A percentile compares a stretch with the other conserved stretches of the same genome.
phyloP scores from a whole-genome alignment of 2,888 invertebrate genomes.

The Cryptocephalus primarius region DNA sequence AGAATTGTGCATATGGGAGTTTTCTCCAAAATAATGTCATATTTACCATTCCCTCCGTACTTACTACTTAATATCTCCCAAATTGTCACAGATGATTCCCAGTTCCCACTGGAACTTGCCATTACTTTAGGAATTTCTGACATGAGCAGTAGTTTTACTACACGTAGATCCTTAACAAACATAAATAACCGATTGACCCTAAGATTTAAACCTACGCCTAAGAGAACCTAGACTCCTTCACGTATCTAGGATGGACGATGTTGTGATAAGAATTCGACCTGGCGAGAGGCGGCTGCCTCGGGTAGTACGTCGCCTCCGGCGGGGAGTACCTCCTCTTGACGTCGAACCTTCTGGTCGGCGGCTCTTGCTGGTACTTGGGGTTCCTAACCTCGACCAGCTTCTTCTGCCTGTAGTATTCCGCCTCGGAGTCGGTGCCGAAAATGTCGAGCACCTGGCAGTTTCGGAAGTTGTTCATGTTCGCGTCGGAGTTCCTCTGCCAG shows the following conservation, averaged over 20 bases:
- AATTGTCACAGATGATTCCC: too few relatives aligned
- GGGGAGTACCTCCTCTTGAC: slow-evolving; percentile 38
- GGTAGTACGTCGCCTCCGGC: slow-evolving; percentile 35
- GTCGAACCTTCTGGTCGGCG: slow-evolving; percentile 25
- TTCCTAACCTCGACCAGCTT: neutral
- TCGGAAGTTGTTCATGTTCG: slow-evolving; percentile 45
- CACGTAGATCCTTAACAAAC: too few relatives aligned
- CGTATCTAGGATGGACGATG: slow-evolving; percentile 50
- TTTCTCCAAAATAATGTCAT: too few relatives aligned
- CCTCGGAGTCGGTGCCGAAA: slow-evolving; percentile 52
- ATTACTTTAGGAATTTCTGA: too few relatives aligned
- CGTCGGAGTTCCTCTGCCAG: slow-evolving; percentile 54
- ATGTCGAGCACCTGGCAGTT: slow-evolving; percentile 54
- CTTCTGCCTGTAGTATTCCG: slow-evolving; percentile 40
- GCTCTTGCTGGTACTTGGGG: neutral
- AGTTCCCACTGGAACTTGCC: too few relatives aligned
- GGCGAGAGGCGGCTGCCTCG: slow-evolving; percentile 25
- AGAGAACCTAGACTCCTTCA: slow-evolving; percentile 54
- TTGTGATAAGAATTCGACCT: slow-evolving; percentile 53
- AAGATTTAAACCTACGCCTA: slow-evolving; percentile 7
- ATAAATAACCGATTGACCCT: neutral
- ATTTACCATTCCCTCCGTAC: too few relatives aligned
- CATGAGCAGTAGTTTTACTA: too few relatives aligned
- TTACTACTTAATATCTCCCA: too few relatives aligned
- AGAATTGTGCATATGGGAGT: too few relatives aligned